phyloP scores from a whole-genome alignment of 2,797 vertebrate genomes.

The Linurgus olivaceus region DNA sequence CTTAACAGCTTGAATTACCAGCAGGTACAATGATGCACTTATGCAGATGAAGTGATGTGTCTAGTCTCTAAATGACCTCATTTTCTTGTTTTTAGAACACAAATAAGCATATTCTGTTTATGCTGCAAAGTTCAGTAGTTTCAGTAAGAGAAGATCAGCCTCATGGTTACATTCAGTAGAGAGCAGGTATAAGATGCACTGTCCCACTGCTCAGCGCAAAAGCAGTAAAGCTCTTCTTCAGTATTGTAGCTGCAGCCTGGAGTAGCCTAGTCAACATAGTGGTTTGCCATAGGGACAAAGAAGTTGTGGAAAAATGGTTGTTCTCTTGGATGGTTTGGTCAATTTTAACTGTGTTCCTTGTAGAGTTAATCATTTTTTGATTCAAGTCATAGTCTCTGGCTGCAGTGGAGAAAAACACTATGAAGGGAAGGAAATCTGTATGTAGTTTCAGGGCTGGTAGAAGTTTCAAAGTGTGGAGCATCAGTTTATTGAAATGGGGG shows the following conservation, averaged over 20 bases:
- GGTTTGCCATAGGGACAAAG: not conserved
- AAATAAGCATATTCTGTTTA: not conserved
- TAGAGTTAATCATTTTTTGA: not conserved
- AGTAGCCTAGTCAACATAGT: not conserved
- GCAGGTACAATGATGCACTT: rapidly evolving
- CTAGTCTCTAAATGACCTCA: not conserved
- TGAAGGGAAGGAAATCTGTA: not conserved
- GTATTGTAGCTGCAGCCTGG: not conserved
- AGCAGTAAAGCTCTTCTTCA: not conserved
- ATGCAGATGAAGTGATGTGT: not conserved
- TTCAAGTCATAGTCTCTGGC: not conserved
- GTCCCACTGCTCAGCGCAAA: not conserved
- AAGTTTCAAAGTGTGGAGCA: not conserved
- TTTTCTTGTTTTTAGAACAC: not conserved
- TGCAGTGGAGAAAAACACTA: not conserved
- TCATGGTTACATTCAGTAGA: rapidly evolving
- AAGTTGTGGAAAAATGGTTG: not conserved
- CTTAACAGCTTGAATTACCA: not conserved
- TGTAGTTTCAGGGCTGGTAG: not conserved
- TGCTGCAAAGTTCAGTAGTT: not conserved
- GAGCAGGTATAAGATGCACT: not conserved
- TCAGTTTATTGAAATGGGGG: not conserved
- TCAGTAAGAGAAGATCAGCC: not conserved
- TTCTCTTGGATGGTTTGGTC: not conserved
- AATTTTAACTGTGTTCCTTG: not conserved